Conservation (phyloP, 2,888 invertebrate species). For the Phengaris alcon region DNA sequence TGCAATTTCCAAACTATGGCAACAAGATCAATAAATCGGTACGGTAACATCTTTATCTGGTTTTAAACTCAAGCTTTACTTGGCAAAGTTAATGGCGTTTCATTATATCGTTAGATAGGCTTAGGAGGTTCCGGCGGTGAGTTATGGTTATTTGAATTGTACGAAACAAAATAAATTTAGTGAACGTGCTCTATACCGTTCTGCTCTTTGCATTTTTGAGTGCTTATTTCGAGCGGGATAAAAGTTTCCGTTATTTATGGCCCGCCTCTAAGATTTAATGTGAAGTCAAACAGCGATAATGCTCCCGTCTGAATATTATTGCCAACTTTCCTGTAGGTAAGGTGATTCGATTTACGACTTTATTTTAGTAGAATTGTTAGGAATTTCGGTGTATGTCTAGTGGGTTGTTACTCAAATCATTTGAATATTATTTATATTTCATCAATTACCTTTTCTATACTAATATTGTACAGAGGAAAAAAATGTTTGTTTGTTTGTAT, state of each 20-base stretch:
- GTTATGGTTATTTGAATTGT: slow-evolving; percentile 80
- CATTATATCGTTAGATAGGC: slow-evolving; percentile 79
- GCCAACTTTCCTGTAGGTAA: slow-evolving; percentile 46
- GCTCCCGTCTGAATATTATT: slow-evolving; percentile 68
- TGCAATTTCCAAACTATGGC: slow-evolving; percentile 30
- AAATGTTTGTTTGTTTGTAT: too few species aligned
- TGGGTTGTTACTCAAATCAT: slow-evolving; percentile 3
- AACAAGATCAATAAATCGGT: slow-evolving; percentile 70
- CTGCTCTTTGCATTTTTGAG: slow-evolving; percentile 80
- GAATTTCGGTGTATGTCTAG: neutral
- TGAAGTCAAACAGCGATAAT: slow-evolving; percentile 79
- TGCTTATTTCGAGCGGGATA: slow-evolving; percentile 79
- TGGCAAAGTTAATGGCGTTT: slow-evolving; percentile 71
- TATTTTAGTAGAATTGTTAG: slow-evolving; percentile 4
- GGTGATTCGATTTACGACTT: slow-evolving; percentile 31
- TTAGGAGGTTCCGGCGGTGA: slow-evolving; percentile 65
- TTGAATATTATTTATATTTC: neutral
- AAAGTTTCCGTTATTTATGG: slow-evolving; percentile 78
- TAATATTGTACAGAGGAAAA: too few species aligned
- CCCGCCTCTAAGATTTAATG: slow-evolving; percentile 75
- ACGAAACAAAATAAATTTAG: slow-evolving; percentile 79
- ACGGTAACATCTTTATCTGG: slow-evolving; percentile 72
- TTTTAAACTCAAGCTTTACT: slow-evolving; percentile 66
- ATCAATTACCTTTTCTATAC: too few species aligned
- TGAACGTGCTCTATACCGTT: slow-evolving; percentile 77